Evolutionary conservation across 1,140 invertebrate species (phyloP).

Genomic region (Hydropsyche tenuis): DNA sequence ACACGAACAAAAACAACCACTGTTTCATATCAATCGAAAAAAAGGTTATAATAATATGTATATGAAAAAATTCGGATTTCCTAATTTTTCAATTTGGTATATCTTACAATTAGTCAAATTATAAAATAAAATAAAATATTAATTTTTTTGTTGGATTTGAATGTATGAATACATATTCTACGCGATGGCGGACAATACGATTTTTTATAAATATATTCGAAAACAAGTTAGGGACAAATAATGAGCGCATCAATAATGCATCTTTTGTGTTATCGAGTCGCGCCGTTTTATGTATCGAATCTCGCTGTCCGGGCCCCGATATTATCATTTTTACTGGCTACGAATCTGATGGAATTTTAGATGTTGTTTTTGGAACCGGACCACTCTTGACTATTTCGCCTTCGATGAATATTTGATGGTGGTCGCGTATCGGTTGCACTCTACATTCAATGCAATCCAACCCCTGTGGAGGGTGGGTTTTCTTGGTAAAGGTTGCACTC

Average conservation of each 20-base stretch:
- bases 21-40: no score
- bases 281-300: slow-evolving; percentile 8
- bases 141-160: no score
- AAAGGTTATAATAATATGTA: no score
- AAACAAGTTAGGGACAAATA: no score
- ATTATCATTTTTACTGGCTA: slow-evolving; percentile 41
- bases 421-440: slow-evolving; percentile 22
- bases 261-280: slow-evolving; percentile 23
- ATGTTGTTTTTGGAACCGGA: slow-evolving; percentile 30
- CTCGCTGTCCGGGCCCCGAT: slow-evolving; percentile 11
- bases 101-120: no score
- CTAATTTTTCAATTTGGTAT: no score
- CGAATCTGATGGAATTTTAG: slow-evolving; percentile 43
- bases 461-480: not conserved
- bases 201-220: no score
- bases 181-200: no score
- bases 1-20: no score
- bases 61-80: no score
- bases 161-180: no score
- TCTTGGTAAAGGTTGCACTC: slow-evolving; percentile 8
- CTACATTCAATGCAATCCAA: slow-evolving; percentile 23
- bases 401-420: slow-evolving; percentile 43
- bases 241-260: not conserved
- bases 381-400: slow-evolving; percentile 29
- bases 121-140: no score